A percentile compares a stretch with the other conserved stretches of the same genome.
These are phyloP conservation scores for Hemistola chrysoprasaria DNA, from an alignment of 2,888 invertebrate species.

Conservation along the genomic window DNA sequence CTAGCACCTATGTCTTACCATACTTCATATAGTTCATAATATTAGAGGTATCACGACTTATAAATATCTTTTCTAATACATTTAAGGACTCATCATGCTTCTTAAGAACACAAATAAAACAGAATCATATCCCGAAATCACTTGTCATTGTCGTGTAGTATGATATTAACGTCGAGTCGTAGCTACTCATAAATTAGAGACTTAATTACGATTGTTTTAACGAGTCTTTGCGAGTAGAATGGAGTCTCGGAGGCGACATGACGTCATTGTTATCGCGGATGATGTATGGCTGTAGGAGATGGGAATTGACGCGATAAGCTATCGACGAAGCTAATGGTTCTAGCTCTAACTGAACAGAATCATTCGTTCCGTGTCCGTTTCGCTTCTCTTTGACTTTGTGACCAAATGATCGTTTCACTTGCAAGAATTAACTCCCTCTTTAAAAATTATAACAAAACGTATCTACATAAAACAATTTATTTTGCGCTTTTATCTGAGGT, in stretches of 20 bases:
- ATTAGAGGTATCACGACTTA: too few relatives aligned
- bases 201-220: conserved; percentile 68
- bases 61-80: too few relatives aligned
- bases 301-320: conserved; percentile 44
- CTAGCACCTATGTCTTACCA: too few relatives aligned
- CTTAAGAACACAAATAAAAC: conserved; percentile 29
- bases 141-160: conserved; percentile 50
- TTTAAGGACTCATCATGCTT: conserved; percentile 6
- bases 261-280: conserved; percentile 54
- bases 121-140: conserved; percentile 43
- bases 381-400: conserved; percentile 10
- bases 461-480: too few relatives aligned
- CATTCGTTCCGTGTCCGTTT: conserved; percentile 25
- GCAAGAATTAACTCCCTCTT: conserved; percentile 1
- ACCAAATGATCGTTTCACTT: conserved; percentile 11
- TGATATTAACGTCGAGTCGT: conserved; percentile 49
- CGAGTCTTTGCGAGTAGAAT: conserved; percentile 42
- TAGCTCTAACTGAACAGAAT: too few relatives aligned
- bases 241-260: conserved; percentile 47
- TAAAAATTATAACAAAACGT: too few relatives aligned
- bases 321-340: conserved; percentile 49
- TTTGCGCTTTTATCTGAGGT: too few relatives aligned
- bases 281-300: conserved; percentile 43
- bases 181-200: conserved; percentile 57
- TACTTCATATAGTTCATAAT: too few relatives aligned